Evolutionary conservation across 2,888 invertebrate species (phyloP), one percentile per base, ranked within the genome.

Genomic region (Platycnemis pennipes): DNA sequence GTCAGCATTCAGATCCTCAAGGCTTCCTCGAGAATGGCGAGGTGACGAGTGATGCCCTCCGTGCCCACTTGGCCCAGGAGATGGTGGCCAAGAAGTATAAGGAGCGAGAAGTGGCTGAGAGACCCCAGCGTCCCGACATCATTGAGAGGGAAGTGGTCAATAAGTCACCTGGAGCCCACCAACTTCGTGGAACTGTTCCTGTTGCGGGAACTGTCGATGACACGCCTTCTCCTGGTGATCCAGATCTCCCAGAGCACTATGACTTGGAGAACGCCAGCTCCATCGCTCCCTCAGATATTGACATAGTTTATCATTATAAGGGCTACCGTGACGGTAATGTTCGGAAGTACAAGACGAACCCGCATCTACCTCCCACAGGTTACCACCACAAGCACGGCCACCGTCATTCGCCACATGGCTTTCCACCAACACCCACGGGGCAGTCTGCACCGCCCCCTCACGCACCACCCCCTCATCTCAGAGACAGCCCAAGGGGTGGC

Each of bases 191-290:
- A 95, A 46, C 77, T 19, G 97, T 97, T 0, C 94, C 94, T 13
- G 91, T 91, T 5, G 69, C 91, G 11, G 97, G 97, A 87, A 98
- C 97, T 44, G 95, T 96, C 7, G 96, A 96, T 94, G 98, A 98
- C 94, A 95, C 95, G 31, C 95, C 95, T 0, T 95, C 88, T n/a
- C 94, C 94, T 8, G 94, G 94, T 11, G 98, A 98, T 96, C 97
- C 99, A 95, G 98, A 98, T 96, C 97, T 98, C 95, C 99, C 99
- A 0, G 99, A 99, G 96, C 99, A 99, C 96, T 99, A 99, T 96
- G 99, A 99, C 96, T 97, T 99, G 95, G 99, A 99, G 97, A 99
- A 99, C 96, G 99, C 99, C 1, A 99, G 99, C 96, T 99, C 99
- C 0, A 99, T 99, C 95, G 99, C 99, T 0, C 99, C 99, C 0